These are phyloP conservation scores for Latheticus oryzae DNA, from an alignment of 2,888 invertebrate species.

Conservation along the genomic window DNA sequence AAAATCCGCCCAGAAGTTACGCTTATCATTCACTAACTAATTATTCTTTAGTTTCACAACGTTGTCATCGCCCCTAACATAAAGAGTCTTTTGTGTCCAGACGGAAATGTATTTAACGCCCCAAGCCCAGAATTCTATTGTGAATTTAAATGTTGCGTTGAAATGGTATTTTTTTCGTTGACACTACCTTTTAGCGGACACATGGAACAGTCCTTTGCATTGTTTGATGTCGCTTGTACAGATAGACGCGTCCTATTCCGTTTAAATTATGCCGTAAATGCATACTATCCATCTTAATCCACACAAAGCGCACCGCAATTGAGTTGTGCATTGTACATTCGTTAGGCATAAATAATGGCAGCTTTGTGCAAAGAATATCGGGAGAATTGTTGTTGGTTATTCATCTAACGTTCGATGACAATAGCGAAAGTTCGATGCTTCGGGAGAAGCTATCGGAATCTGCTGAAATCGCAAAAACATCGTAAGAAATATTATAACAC, in stretches of 20 bases:
- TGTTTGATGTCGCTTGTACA: slow-evolving; percentile 29
- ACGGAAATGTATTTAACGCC: slow-evolving; percentile 21
- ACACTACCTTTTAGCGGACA: slow-evolving; percentile 22
- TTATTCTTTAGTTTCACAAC: no score
- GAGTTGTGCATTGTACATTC: slow-evolving; percentile 51
- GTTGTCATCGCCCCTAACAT: no score
- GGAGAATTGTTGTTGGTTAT: slow-evolving; percentile 27
- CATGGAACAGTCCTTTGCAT: slow-evolving; percentile 30
- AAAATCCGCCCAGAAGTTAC: no score
- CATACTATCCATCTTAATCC: slow-evolving; percentile 40
- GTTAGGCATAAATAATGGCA: slow-evolving; percentile 54
- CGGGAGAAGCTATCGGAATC: slow-evolving; percentile 1
- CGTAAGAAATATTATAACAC: neutral
- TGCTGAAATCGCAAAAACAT: neutral
- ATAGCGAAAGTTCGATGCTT: slow-evolving; percentile 20
- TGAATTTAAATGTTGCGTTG: slow-evolving; percentile 34
- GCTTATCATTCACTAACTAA: no score
- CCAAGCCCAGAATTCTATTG: slow-evolving; percentile 28
- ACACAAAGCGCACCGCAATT: slow-evolving; percentile 50
- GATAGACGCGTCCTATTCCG: slow-evolving; percentile 35
- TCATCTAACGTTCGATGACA: slow-evolving; percentile 30
- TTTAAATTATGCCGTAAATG: slow-evolving; percentile 40
- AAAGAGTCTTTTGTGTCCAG: slow-evolving; percentile 18
- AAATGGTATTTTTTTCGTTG: slow-evolving; percentile 22
- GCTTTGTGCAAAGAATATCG: slow-evolving; percentile 45